Evolutionary conservation across 2,797 vertebrate genomes (phyloP).

Genomic region (Tachyglossus aculeatus): DNA sequence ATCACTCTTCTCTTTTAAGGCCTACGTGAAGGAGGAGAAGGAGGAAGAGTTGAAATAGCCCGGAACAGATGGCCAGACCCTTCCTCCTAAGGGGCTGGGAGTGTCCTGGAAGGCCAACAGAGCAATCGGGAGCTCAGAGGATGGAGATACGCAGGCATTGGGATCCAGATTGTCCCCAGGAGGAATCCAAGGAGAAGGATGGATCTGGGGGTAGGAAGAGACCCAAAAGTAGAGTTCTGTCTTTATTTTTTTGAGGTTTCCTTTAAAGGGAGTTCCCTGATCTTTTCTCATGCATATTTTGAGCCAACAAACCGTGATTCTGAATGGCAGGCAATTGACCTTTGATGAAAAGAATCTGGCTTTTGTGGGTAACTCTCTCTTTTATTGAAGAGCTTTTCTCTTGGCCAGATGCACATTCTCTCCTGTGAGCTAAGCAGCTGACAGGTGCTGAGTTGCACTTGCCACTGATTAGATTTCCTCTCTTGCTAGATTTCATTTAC

Average conservation of each 20-base stretch:
- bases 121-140: not conserved
- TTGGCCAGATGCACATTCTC: too few relatives aligned
- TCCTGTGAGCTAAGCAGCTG: not conserved
- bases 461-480: too few relatives aligned
- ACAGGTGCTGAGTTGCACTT: fast-evolving
- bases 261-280: fast-evolving
- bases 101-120: not conserved
- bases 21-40: fast-evolving
- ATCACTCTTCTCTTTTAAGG: too few relatives aligned
- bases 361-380: not conserved
- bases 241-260: not conserved
- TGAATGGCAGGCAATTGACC: not conserved
- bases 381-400: not conserved
- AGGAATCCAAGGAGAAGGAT: not conserved
- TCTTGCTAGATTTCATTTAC: not conserved
- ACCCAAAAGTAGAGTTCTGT: not conserved
- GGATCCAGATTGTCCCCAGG: not conserved
- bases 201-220: not conserved
- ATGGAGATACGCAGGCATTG: not conserved
- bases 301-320: not conserved
- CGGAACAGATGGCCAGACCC: too few relatives aligned
- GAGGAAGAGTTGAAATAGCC: not conserved
- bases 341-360: not conserved
- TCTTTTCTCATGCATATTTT: not conserved
- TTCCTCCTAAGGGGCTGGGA: not conserved